phyloP scores from a whole-genome alignment of 2,888 invertebrate species.

The Hyposoter didymator region DNA sequence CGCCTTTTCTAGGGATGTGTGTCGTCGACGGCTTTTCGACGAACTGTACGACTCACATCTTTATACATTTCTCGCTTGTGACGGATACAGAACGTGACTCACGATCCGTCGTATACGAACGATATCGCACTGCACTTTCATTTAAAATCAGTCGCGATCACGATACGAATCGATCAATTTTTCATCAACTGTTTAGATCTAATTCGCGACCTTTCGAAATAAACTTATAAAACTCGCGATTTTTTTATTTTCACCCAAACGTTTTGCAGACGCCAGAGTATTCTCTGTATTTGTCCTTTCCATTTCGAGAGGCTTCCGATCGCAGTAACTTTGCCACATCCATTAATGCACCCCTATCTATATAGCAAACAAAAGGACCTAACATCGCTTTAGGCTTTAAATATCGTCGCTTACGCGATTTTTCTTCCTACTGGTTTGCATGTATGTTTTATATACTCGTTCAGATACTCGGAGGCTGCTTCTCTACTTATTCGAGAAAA shows the following conservation, averaged over 20 bases:
- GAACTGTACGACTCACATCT: constrained; percentile 43
- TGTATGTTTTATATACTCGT: neutral
- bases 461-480: neutral
- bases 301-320: neutral
- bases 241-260: constrained; percentile 51
- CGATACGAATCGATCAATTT: neutral
- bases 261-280: constrained; percentile 14
- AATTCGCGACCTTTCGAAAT: neutral
- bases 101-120: constrained; percentile 17
- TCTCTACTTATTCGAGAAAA: constrained; percentile 4
- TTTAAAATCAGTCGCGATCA: neutral
- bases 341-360: neutral
- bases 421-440: neutral
- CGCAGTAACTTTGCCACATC: neutral
- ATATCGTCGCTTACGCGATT: constrained; percentile 2
- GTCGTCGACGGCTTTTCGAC: constrained; percentile 48
- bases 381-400: neutral
- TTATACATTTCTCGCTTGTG: neutral
- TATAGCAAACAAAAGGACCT: constrained; percentile 21
- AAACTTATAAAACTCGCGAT: constrained; percentile 1
- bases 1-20: constrained; percentile 46
- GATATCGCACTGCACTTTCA: neutral
- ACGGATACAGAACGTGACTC: neutral
- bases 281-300: neutral
- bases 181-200: neutral